Base-by-base conservation (phyloP, 2,797 vertebrate genomes). In the Apogon talboti region DNA sequence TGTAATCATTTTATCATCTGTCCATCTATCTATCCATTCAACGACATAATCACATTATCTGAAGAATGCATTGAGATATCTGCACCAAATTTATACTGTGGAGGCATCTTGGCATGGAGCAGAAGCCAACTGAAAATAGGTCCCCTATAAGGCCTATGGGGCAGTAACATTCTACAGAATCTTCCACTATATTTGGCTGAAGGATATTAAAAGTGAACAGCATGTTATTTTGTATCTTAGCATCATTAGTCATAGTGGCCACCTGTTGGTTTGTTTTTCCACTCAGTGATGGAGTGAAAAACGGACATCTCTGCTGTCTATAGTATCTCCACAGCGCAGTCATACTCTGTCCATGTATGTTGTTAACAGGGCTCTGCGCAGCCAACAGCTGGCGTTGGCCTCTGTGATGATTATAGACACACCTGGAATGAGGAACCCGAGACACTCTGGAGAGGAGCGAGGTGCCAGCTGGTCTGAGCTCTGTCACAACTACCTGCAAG, bases 401-500 rank as follows among this genome's bases (percentile, higher is more conserved):
- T 98, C 97, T 0, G 95, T 99, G 21, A 87, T 93, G 19, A 93
- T 99, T 79, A 95, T 98, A 71, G 98, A 98, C 88, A 86, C 92
- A 0, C 96, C 97, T 0, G 97, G 98, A 63, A 93, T 96, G 44
- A 94, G 95, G 58, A 98, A 93, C 88, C 98, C 96, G 0, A 89
- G 96, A 42, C 95, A 96, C 76, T 81, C 77, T 1, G 80, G 80
- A 0, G 82, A 89, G 1, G 94, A 96, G 38, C 88, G 96, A 1
- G 96, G 94, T 0, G 97, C 95, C 1, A 92, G 93, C 12, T 97
- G 98, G 1, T 92, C 98, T 0, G 97, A 99, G 67, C 92, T 99
- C 58, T 96, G 96, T 50, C 95, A 94, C 90, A 99, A 99, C 85
- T 99, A 99, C 1, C 47, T 94, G 30, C 96, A 99, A 0, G 98